Conservation (phyloP, 2,113 vertebrate genomes). For the Sus scrofa region T2T-Sscrofa CM000817.6:69778501-69779000, state of each 20-base stretch:
- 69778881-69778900: neutral
- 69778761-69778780: neutral
- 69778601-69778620: neutral
- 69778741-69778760: fast-evolving
- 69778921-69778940: fast-evolving
- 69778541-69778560: fast-evolving
- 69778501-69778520: neutral
- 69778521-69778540: fast-evolving
- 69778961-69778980: no score
- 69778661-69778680: fast-evolving
- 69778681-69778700: neutral
- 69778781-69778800: neutral
- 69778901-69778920: neutral
- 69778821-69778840: fast-evolving
- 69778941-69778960: neutral
- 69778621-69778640: no score
- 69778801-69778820: fast-evolving
- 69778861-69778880: fast-evolving
- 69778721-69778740: fast-evolving
- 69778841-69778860: neutral
- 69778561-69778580: neutral
- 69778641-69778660: neutral
- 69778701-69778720: fast-evolving
- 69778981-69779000: no score
- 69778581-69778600: no score